Conservation (phyloP, 1,140 invertebrate species). For the Drosophila biarmipes region DNA sequence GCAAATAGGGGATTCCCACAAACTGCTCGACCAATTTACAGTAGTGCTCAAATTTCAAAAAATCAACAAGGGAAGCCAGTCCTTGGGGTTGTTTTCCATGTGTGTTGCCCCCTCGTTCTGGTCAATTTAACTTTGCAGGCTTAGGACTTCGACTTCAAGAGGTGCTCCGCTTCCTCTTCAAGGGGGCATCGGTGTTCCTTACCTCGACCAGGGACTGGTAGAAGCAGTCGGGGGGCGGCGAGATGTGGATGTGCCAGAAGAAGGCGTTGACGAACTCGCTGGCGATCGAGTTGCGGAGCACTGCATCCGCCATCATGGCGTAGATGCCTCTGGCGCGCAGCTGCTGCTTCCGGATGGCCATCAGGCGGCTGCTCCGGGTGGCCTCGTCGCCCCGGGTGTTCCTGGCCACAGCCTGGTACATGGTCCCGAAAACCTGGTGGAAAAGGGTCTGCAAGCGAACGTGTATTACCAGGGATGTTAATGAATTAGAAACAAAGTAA, state of each 20-base stretch:
- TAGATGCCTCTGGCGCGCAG: conserved; percentile 20
- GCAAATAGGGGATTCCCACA: conserved; percentile 15
- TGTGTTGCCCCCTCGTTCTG: conserved; percentile 22
- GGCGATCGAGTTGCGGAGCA: conserved; percentile 3
- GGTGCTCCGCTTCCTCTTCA: background rate
- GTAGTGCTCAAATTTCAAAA: conserved; percentile 56
- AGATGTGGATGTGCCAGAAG: conserved; percentile 6
- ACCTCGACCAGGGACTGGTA: background rate
- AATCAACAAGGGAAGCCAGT: conserved; percentile 22
- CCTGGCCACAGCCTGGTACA: background rate
- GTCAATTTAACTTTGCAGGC: conserved; percentile 58
- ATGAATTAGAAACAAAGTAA: background rate
- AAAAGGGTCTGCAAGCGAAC: conserved; percentile 20
- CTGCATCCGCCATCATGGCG: conserved; percentile 5
- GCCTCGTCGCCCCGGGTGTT: conserved; percentile 1
- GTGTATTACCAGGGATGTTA: background rate
- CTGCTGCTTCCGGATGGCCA: conserved; percentile 33
- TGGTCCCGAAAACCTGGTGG: conserved; percentile 32
- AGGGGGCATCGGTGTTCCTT: background rate
- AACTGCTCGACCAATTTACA: conserved; percentile 61
- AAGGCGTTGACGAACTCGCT: conserved; percentile 2
- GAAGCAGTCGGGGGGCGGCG: background rate
- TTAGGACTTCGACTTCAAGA: conserved; percentile 15
- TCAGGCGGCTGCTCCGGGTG: background rate
- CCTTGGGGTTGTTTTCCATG: background rate